Conservation (phyloP, 2,797 vertebrate species). For the Synaphobranchus kaupii region DNA sequence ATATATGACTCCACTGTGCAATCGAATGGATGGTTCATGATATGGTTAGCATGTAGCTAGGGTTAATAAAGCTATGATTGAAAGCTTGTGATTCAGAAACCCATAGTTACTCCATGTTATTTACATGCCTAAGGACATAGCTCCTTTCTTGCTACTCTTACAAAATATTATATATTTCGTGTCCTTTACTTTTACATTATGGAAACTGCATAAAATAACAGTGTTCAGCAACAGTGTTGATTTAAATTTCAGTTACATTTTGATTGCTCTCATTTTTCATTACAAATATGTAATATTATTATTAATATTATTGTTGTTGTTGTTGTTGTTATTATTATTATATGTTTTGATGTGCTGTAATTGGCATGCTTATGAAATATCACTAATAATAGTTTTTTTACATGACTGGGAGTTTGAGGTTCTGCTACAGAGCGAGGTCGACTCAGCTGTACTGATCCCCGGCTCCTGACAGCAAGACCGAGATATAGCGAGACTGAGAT, state of each 20-base stretch:
- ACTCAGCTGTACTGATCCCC: too few species aligned
- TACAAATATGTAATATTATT: background rate
- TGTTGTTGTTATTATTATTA: background rate
- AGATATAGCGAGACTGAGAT: too few species aligned
- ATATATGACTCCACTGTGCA: constrained; percentile 56
- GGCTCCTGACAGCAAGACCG: too few species aligned
- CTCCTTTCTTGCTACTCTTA: background rate
- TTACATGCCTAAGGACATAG: background rate
- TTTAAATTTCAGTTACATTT: background rate
- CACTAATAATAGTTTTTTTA: background rate
- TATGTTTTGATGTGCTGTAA: background rate
- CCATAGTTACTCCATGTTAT: background rate
- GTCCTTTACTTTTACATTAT: background rate
- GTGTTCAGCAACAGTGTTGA: background rate
- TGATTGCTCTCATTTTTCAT: background rate
- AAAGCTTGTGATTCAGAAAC: constrained; percentile 4
- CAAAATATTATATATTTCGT: background rate
- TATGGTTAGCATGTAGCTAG: constrained; percentile 34
- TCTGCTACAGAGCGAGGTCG: too few species aligned
- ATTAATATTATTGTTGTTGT: background rate
- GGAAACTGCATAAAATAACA: background rate
- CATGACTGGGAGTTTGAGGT: too few species aligned
- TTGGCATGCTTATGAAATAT: background rate
- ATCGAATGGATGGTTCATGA: constrained; percentile 57
- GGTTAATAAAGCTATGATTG: constrained; percentile 36